Conservation (phyloP, 2,113 vertebrate species). For the Chiloscyllium plagiosum region DNA sequence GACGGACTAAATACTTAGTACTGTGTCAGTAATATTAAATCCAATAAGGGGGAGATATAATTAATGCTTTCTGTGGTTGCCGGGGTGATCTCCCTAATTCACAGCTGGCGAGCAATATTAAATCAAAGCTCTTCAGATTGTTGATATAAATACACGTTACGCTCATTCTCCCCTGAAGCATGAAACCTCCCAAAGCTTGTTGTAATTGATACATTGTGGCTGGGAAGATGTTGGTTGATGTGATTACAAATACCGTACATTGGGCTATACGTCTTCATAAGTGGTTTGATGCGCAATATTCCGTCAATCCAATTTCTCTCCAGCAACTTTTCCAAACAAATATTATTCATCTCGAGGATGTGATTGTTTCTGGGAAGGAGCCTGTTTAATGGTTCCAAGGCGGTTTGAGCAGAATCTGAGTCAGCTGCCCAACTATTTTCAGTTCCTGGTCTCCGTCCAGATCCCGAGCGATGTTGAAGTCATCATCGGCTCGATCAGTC, state of each 20-base stretch:
- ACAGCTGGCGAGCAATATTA: not conserved
- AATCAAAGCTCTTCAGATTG: not conserved
- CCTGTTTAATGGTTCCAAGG: not conserved
- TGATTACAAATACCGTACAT: not conserved
- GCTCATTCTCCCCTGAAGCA: not conserved
- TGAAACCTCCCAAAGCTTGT: not conserved
- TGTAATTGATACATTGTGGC: not conserved
- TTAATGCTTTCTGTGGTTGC: not conserved
- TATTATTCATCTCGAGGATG: not conserved
- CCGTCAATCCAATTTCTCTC: not conserved
- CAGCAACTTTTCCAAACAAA: not conserved
- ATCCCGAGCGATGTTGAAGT: no score
- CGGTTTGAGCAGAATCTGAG: no score
- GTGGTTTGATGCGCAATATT: not conserved
- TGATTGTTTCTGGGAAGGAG: not conserved
- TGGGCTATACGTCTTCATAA: not conserved
- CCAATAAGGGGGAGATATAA: not conserved
- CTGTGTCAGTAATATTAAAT: not conserved
- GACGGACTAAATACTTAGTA: constrained; percentile 30
- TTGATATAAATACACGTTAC: not conserved
- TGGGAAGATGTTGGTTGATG: not conserved
- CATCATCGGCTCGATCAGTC: no score
- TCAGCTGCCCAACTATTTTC: no score
- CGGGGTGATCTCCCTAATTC: not conserved
- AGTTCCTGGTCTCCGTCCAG: no score